Evolutionary conservation across 2,113 vertebrate genomes (phyloP), one percentile per base, ranked within the genome.

Genomic region (Channa argus): DNA sequence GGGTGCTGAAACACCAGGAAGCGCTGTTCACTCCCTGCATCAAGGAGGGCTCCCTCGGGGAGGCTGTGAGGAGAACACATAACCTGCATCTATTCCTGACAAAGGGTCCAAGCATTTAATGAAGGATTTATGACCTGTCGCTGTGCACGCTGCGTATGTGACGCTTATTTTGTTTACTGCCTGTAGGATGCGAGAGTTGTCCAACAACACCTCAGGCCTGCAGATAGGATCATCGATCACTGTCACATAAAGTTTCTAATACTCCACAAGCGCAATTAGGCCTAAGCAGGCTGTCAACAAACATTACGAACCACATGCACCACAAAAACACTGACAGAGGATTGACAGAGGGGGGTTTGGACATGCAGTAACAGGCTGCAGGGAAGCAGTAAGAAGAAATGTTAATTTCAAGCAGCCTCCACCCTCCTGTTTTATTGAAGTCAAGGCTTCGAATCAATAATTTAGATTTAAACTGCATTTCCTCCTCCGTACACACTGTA

Each of bases 1-100:
- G 82, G 91, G 94, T 96, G 94, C 95, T 96, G 94, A 95, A 95
- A 93, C 76, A 75, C 85, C 75, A 63, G 72, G 74, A 86, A 68
- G 78, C 72, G 54, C 69, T 45, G 74, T 2, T 79, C 53, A 24
- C 67, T 80, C 54, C 54, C 74, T 58, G 49, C 68, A 86, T 65
- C 76, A 54, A 47, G 12, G 46, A 24, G 33, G 60, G 59, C 62
- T 61, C 52, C 43, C 54, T 8, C 55, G 55, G 49, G 46, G 6
- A 24, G 5, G 36, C 13, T n/a, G 43, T 24, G 24, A 24, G 24
- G 24, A 24, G 0, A 52, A 62, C 8, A 59, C 6, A 45, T 5
- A 65, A 39, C 59, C 50, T 37, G 13, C 59, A 45, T 60, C 74
- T 50, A 38, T 74, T 46, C 56, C 51, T 55, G 11, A 76, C 60